Base-by-base conservation (phyloP, 2,113 vertebrate species). In the Rhadina sibilatrix region DNA sequence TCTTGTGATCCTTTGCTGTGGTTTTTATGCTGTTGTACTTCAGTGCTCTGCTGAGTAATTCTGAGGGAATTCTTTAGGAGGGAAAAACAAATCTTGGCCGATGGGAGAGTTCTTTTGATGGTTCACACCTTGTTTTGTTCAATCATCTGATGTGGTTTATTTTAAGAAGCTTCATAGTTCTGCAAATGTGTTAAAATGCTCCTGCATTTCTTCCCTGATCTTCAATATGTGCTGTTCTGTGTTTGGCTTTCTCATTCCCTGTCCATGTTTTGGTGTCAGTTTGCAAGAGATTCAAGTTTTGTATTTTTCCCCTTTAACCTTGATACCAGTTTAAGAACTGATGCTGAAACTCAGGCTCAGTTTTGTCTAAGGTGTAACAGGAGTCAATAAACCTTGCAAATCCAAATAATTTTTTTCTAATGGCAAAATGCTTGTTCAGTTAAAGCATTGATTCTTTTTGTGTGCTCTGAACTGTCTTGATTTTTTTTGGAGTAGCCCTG, bases 131-230 rank as follows among this genome's bases (percentile, higher is more conserved):
- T 40, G 28, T 54, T 79, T 44, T 66, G 21, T 57, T 53, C 56
- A 47, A 1, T 37, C 12, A 15, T 50, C 68, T 24, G 13, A 2
- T 0, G 0, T 4, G 23, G 21, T n/a, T 87, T 40, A 11, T 57
- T 64, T 77, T 6, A 63, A 49, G 33, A 10, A 49, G 25, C 9
- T 57, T 75, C 15, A 2, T 46, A 12, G n/a, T 68, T 93, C 35
- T 64, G 23, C 44, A 64, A 9, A 40, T 52, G 27, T 12, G 6
- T 2, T 6, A 31, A 59, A 54, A 42, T 23, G 6, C 8, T 59
- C 12, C 53, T 59, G 12, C 21, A 35, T 59, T 72, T 88, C 31
- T 88, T 46, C n/a, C 47, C 46, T 15, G 3, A 10, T 53, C 22
- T 24, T 49, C 42, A 49, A 0, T 35, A 30, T 35, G 24, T 33